Evolutionary conservation across 2,888 invertebrate species (phyloP).

Genomic region (Agrotis puta): DNA sequence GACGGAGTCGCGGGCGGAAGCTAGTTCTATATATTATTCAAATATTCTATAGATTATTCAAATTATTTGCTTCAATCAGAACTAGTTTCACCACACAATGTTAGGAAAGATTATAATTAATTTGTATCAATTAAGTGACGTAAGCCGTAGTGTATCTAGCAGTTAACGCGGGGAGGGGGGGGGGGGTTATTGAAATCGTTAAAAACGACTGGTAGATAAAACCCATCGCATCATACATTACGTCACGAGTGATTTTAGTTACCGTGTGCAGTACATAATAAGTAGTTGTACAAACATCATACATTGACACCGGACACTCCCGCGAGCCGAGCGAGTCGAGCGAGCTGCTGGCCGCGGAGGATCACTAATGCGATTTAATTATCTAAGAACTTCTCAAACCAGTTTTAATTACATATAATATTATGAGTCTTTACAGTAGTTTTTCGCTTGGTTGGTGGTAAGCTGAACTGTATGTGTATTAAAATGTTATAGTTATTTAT

Average conservation of each 20-base stretch:
- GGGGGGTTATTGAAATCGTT: neutral
- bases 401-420: neutral
- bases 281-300: constrained; percentile 3
- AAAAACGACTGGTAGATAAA: neutral
- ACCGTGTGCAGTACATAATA: neutral
- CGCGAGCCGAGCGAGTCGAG: too few species aligned
- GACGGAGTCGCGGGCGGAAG: too few species aligned
- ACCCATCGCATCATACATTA: neutral
- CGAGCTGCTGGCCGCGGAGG: neutral
- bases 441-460: too few species aligned
- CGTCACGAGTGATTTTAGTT: constrained; percentile 6
- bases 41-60: neutral
- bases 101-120: neutral
- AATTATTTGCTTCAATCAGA: neutral
- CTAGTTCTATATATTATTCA: too few species aligned
- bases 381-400: neutral
- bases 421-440: neutral
- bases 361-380: neutral
- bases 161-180: neutral
- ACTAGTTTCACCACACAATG: neutral
- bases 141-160: too few species aligned
- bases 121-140: neutral
- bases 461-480: neutral
- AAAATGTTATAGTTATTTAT: too few species aligned
- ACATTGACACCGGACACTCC: neutral